Evolutionary conservation across 2,888 invertebrate species (phyloP).

Genomic region (Acronicta leporina): DNA sequence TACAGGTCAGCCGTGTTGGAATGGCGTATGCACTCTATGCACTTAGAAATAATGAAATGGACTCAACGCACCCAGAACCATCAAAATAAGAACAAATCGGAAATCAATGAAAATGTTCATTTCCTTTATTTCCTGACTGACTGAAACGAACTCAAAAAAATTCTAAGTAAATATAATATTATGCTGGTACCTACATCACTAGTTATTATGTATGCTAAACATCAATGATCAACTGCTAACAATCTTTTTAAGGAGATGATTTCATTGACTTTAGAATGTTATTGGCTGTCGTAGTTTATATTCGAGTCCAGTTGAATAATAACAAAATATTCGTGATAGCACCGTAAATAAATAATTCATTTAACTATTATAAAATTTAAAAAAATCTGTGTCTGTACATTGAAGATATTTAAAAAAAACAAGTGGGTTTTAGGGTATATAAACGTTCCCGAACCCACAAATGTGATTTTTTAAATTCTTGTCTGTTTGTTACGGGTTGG

Average conservation of each 20-base stretch:
- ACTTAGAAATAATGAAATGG: conserved; percentile 49
- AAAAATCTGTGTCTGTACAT: no score
- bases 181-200: not conserved
- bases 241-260: conserved; percentile 46
- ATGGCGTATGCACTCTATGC: conserved; percentile 47
- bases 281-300: not conserved
- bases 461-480: no score
- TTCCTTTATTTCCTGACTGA: not conserved
- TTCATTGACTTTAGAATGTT: conserved; percentile 32
- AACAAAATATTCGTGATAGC: not conserved
- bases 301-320: not conserved
- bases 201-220: conserved; percentile 34
- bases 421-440: no score
- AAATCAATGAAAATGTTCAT: not conserved
- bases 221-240: conserved; percentile 44
- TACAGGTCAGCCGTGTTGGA: conserved; percentile 51
- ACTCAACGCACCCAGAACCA: conserved; percentile 23
- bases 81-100: conserved; percentile 4
- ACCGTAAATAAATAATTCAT: not conserved
- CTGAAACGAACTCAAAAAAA: not conserved
- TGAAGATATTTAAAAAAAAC: no score
- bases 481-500: no score
- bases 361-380: no score
- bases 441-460: no score
- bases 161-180: not conserved